Evolutionary conservation across 2,797 vertebrate genomes (phyloP), one percentile per base, ranked within the genome.

Genomic region (Allochrocebus solatus): DNA sequence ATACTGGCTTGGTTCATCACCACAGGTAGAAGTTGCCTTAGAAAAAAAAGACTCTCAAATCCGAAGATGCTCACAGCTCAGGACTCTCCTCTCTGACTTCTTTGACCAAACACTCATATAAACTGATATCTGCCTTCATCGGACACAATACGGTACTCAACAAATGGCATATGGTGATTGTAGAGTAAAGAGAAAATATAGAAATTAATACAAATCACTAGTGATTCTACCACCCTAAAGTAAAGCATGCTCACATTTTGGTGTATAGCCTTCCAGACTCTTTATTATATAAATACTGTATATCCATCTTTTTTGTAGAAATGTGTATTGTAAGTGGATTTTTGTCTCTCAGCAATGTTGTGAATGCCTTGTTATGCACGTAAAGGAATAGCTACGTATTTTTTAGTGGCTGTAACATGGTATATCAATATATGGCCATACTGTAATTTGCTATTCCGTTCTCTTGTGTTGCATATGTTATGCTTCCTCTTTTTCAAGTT

Each of bases 371-470:
- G 30, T 19, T 43, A 9, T 24, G 17, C 48, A 93, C 41, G 12
- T 43, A 41, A 75, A 14, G 33, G 33, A 87, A 43, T 22, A 59
- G 11, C 19, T n/a, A 28, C 0, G 0, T 28, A 11, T 46, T 83
- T 96, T 97, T 85, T 17, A 59, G 33, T 46, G 82, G 21, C 72
- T 85, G 11, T 1, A 55, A 33, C 22, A 0, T 19, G 1, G 11
- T 8, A 30, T 55, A 22, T 30, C 12, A 4, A 1, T 5, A 12
- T 28, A 4, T 39, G n/a, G 30, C 61, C 26, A 0, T 41, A 2
- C 14, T 5, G 0, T 36, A 33, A 24, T 43, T 72, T 43, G 41
- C 48, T 39, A 9, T 61, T 72, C 6, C 14, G 5, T 82, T 78
- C 33, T 86, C 11, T 30, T 64, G n/a, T 46, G 46, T 91, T 59